Evolutionary conservation across 2,888 invertebrate species (phyloP).

Genomic region (Bhutanitis thaidina): DNA sequence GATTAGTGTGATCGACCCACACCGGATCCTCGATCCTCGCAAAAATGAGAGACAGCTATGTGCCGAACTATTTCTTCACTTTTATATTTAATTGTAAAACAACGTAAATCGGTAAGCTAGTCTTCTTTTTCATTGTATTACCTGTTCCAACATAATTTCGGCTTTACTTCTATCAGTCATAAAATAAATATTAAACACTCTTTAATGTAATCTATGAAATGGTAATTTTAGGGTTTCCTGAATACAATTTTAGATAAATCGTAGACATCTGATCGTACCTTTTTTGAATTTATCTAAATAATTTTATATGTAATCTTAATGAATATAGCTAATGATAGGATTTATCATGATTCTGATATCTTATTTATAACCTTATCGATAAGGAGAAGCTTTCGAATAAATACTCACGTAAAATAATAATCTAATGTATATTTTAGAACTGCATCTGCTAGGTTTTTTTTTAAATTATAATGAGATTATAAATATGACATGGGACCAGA

Average conservation of each 20-base stretch:
- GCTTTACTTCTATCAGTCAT: too few relatives aligned
- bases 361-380: conserved; percentile 1
- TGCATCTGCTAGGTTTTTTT: conserved; percentile 6
- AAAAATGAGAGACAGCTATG: too few relatives aligned
- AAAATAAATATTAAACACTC: too few relatives aligned
- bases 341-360: conserved; percentile 4
- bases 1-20: too few relatives aligned
- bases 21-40: too few relatives aligned
- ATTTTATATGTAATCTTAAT: conserved; percentile 20
- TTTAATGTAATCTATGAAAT: background rate
- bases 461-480: conserved; percentile 3
- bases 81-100: too few relatives aligned
- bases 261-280: background rate
- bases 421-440: conserved; percentile 8
- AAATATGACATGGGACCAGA: background rate
- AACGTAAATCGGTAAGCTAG: too few relatives aligned
- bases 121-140: too few relatives aligned
- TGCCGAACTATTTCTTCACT: too few relatives aligned
- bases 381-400: background rate
- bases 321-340: conserved; percentile 2
- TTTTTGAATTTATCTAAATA: conserved; percentile 11
- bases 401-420: background rate
- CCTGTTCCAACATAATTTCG: too few relatives aligned
- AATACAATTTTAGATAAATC: conserved; percentile 14
- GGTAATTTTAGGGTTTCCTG: conserved; percentile 7